Evolutionary conservation across 1,140 invertebrate genomes (phyloP).

Genomic region (Bursaphelenchus mucronatus): DNA sequence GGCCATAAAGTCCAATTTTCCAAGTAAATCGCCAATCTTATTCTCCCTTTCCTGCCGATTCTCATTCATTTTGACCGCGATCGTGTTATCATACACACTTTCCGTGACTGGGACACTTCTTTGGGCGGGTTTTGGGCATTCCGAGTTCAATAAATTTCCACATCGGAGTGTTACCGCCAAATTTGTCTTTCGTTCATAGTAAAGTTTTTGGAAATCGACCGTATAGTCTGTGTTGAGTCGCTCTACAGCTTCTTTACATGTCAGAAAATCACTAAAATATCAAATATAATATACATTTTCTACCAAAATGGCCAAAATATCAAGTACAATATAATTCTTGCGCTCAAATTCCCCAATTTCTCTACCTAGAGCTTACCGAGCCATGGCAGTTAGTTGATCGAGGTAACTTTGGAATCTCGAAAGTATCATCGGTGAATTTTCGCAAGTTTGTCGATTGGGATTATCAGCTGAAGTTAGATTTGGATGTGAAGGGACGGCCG

Average conservation of each 20-base stretch:
- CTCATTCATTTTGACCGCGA: constrained; percentile 39
- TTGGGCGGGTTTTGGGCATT: constrained; percentile 25
- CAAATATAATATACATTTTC: constrained; percentile 7
- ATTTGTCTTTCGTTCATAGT: constrained; percentile 16
- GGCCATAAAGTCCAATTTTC: constrained; percentile 20
- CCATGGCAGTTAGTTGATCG: constrained; percentile 29
- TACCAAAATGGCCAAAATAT: no score
- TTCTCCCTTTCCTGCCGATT: constrained; percentile 40
- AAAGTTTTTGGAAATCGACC: constrained; percentile 30
- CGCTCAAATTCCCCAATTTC: not conserved
- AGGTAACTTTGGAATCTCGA: constrained; percentile 24
- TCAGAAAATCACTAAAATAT: constrained; percentile 33
- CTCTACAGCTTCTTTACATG: constrained; percentile 34
- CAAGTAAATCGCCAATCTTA: constrained; percentile 28
- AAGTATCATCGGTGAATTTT: constrained; percentile 8
- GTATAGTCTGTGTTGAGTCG: constrained; percentile 25
- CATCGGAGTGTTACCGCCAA: constrained; percentile 28
- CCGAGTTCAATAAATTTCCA: constrained; percentile 26
- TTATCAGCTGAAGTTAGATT: constrained; percentile 19
- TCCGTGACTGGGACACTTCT: constrained; percentile 21
- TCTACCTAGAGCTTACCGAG: constrained; percentile 19
- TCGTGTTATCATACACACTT: constrained; percentile 22
- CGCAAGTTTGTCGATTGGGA: constrained; percentile 11
- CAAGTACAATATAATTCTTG: no score
- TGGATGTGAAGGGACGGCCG: constrained; percentile 30